These are phyloP conservation scores for Oncorhynchus tshawytscha DNA, from an alignment of 2,113 vertebrate species.

Conservation along the genomic window DNA sequence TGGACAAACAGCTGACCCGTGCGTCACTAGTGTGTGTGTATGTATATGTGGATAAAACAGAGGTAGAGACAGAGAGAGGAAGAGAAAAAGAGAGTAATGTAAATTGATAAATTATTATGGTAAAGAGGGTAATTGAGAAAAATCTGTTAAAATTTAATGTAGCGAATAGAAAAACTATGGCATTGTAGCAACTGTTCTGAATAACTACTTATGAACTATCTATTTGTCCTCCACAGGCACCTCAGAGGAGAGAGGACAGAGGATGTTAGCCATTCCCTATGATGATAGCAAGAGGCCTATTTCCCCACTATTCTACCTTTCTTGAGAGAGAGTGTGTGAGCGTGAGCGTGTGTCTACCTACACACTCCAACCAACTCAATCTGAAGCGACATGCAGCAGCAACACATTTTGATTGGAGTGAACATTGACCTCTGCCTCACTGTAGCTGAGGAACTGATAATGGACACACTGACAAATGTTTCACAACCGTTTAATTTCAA, in stretches of 20 bases:
- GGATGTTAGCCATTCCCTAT: slow-evolving; percentile 62
- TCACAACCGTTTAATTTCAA: slow-evolving; percentile 56
- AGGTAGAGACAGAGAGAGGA: slow-evolving; percentile 1
- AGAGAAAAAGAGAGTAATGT: slow-evolving; percentile 2
- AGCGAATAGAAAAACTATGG: background rate
- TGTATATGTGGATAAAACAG: background rate
- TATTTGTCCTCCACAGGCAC: slow-evolving; percentile 16
- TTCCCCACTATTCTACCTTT: slow-evolving; percentile 34
- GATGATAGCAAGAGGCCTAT: slow-evolving; percentile 68
- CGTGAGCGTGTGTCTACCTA: no score
- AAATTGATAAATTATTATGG: background rate
- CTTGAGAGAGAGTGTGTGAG: no score
- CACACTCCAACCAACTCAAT: background rate
- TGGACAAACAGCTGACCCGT: no score
- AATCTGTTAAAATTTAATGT: slow-evolving; percentile 53
- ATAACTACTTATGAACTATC: slow-evolving; percentile 8
- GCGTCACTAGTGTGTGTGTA: background rate
- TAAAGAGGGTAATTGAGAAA: slow-evolving; percentile 46
- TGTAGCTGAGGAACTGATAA: slow-evolving; percentile 55
- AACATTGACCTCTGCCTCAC: slow-evolving; percentile 53
- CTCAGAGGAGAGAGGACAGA: slow-evolving; percentile 11
- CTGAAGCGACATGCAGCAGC: background rate
- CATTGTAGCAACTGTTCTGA: no score
- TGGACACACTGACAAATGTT: slow-evolving; percentile 59
- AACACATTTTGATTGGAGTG: slow-evolving; percentile 42